Base-by-base conservation (phyloP, 2,888 invertebrate genomes). In the Hydropsyche betteni region DNA sequence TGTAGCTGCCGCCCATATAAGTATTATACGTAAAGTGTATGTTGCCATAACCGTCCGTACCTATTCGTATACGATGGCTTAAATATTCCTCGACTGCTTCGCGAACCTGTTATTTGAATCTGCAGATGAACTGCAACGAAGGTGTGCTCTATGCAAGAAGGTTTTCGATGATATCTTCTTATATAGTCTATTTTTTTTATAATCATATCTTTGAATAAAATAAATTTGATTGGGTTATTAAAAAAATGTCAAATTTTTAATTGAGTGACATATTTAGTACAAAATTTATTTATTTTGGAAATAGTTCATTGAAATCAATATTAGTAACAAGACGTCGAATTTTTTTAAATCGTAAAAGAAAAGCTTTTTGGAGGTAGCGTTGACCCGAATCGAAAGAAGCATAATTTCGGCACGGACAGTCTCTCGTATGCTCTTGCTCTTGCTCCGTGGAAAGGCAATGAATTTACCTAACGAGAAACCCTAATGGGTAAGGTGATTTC, bases 401-500 rank as follows among this genome's bases (percentile, higher is more conserved):
- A 64, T 64, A 64, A 36, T 36, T 64, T 64, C 64, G 34, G 36
- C n/a, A 36, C 12, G 36, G 34, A 34, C 36, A 36, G 33, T 50
- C 44, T 68, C 55, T 69, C 10, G n/a, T 68, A 34, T 51, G 64
- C 44, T 68, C 55, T 69, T 16, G n/a, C 73, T 73, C 68, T 44
- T 44, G 24, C 61, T 24, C 38, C 38, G 61, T 53, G 68, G 68
- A 71, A 72, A 77, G 77, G 74, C 74, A 76, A 77, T 77, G 74
- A 77, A 77, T 76, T 77, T 75, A 68, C 75, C 75, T 76, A 76
- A 77, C 77, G 75, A 75, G 77, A 77, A 75, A 74, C 77, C 74
- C 76, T 77, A 77, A 77, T 77, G 76, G 77, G 76, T 74, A 76
- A 77, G 77, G 77, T 77, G 77, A 77, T 77, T 77, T 77, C 69